These are phyloP conservation scores for Tipula vernalis DNA, from an alignment of 2,888 invertebrate species.

Conservation along the genomic window DNA sequence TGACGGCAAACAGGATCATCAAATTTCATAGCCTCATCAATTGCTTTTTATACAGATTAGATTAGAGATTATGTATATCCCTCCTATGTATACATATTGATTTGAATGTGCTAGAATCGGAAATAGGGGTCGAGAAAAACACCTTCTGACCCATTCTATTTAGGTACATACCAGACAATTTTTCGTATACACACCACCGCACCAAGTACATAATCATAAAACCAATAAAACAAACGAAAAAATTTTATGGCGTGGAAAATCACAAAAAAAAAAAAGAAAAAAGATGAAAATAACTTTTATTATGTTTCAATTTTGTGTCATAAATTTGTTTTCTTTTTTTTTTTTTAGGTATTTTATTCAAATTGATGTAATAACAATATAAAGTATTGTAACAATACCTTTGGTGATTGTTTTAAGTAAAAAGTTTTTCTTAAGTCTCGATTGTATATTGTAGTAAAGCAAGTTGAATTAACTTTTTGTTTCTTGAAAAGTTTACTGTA, in stretches of 20 bases:
- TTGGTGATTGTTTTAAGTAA: neutral
- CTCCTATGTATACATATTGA: neutral
- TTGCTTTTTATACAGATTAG: neutral
- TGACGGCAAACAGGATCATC: neutral
- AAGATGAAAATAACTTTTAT: neutral
- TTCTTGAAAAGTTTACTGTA: neutral
- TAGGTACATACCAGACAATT: neutral
- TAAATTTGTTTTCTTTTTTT: neutral
- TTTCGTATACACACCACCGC: neutral
- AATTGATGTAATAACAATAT: constrained; percentile 4
- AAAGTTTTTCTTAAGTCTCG: neutral
- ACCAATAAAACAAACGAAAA: neutral
- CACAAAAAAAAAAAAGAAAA: neutral
- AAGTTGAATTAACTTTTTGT: neutral
- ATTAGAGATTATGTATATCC: neutral
- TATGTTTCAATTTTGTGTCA: neutral
- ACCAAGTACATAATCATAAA: neutral
- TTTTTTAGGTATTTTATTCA: neutral
- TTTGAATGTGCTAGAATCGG: neutral
- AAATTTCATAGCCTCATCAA: neutral
- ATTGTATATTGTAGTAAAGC: neutral
- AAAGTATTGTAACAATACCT: neutral
- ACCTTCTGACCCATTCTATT: neutral
- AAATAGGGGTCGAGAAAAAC: neutral
- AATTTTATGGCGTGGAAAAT: neutral